phyloP scores from a whole-genome alignment of 2,888 invertebrate genomes.

The Drosophila quinaria region DNA sequence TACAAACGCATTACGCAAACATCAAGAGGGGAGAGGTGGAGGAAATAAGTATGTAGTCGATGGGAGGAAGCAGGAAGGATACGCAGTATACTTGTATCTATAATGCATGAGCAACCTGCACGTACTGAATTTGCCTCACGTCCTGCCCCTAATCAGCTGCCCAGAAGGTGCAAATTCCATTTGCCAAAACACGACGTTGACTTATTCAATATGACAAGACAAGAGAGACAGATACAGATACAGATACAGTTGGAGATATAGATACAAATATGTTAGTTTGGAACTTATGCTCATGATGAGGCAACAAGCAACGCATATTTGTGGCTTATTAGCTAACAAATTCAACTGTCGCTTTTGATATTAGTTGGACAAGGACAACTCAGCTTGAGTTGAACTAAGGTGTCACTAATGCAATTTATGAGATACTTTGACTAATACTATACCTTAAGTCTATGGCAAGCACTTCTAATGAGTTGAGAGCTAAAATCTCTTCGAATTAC shows the following conservation, averaged over 20 bases:
- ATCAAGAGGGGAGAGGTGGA: conserved; percentile 1
- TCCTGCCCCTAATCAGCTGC: conserved; percentile 59
- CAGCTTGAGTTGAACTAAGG: conserved; percentile 16
- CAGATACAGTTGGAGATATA: neutral
- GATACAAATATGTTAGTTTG: neutral
- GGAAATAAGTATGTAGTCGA: neutral
- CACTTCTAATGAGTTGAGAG: conserved; percentile 31
- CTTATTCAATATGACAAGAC: conserved; percentile 78
- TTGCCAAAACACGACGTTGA: conserved; percentile 56
- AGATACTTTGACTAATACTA: conserved; percentile 22
- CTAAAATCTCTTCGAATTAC: conserved; percentile 31
- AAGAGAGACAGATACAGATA: conserved; percentile 15
- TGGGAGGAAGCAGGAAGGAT: neutral
- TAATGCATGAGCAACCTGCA: conserved; percentile 54
- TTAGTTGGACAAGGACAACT: conserved; percentile 20
- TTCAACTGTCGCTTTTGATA: conserved; percentile 69
- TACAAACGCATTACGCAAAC: conserved; percentile 81
- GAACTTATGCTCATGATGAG: conserved; percentile 59
- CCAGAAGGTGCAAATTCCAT: conserved; percentile 73
- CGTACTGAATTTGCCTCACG: conserved; percentile 47
- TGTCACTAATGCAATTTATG: conserved; percentile 72
- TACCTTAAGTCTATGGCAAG: conserved; percentile 1
- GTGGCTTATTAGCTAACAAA: conserved; percentile 61
- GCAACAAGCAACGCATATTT: conserved; percentile 47
- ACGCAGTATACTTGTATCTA: conserved; percentile 53